Evolutionary conservation across 2,888 invertebrate genomes (phyloP).

Genomic region (Dynastes grantii): DNA sequence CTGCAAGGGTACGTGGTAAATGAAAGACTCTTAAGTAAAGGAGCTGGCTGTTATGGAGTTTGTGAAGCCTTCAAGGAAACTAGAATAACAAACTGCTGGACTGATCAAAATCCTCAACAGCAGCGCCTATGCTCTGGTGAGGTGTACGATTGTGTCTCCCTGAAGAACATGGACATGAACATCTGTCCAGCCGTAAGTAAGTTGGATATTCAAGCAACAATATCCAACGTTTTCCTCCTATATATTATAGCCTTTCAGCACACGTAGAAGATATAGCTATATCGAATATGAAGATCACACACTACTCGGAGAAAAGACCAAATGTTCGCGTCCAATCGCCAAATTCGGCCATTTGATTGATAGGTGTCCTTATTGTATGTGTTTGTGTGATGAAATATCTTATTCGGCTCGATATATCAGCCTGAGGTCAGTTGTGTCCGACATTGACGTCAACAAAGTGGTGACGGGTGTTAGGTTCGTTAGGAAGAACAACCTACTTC

Average conservation of each 20-base stretch:
- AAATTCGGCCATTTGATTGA: conserved; percentile 88
- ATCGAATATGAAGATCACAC: conserved; percentile 83
- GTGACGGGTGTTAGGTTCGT: conserved; percentile 85
- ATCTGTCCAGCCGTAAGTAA: conserved; percentile 59
- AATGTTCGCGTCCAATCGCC: conserved; percentile 67
- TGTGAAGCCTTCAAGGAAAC: conserved; percentile 15
- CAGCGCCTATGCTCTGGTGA: conserved; percentile 5
- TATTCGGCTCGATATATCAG: conserved; percentile 73
- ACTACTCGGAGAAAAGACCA: conserved; percentile 73
- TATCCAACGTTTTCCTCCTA: neutral
- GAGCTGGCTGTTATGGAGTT: too few relatives aligned
- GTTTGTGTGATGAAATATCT: conserved; percentile 73
- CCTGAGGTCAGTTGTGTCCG: conserved; percentile 66
- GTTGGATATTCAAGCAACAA: neutral
- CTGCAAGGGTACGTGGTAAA: conserved; percentile 88
- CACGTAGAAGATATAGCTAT: conserved; percentile 80
- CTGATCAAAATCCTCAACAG: neutral
- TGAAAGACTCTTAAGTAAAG: conserved; percentile 79
- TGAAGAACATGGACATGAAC: conserved; percentile 68
- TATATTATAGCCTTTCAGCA: conserved; percentile 54
- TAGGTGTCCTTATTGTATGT: conserved; percentile 77
- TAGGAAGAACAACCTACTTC: conserved; percentile 85
- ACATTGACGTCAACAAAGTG: conserved; percentile 70
- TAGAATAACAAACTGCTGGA: neutral
- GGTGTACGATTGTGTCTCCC: conserved; percentile 56